Evolutionary conservation across 2,113 vertebrate species (phyloP).

Genomic region (Eleginops maclovinus): DNA sequence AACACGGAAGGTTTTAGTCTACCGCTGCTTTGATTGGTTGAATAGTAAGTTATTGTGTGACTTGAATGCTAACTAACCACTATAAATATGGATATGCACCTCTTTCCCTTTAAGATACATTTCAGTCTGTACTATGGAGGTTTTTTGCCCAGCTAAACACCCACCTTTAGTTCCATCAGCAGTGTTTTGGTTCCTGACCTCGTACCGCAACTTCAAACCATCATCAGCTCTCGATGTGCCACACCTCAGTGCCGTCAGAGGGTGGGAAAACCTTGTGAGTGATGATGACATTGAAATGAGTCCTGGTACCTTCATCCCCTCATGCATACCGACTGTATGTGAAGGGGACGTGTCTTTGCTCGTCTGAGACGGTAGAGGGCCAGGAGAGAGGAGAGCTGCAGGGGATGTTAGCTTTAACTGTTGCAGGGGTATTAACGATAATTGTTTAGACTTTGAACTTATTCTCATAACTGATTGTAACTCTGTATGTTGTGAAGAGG

Average conservation of each 20-base stretch:
- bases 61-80: too few species aligned
- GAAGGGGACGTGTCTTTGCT: neutral
- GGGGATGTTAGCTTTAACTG: neutral
- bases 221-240: neutral
- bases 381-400: neutral
- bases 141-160: neutral
- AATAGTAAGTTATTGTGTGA: too few species aligned
- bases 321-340: neutral
- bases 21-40: too few species aligned
- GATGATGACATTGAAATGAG: neutral
- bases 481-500: neutral
- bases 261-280: neutral
- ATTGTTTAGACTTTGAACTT: conserved; percentile 1
- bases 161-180: conserved; percentile 37
- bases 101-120: neutral
- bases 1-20: too few species aligned
- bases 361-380: neutral
- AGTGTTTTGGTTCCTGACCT: neutral
- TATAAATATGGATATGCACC: too few species aligned
- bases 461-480: neutral
- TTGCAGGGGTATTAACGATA: neutral
- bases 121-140: neutral
- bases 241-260: neutral
- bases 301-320: conserved; percentile 19
- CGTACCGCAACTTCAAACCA: neutral